phyloP scores from a whole-genome alignment of 2,797 vertebrate genomes.

The Acanthurus leucopareius region DNA sequence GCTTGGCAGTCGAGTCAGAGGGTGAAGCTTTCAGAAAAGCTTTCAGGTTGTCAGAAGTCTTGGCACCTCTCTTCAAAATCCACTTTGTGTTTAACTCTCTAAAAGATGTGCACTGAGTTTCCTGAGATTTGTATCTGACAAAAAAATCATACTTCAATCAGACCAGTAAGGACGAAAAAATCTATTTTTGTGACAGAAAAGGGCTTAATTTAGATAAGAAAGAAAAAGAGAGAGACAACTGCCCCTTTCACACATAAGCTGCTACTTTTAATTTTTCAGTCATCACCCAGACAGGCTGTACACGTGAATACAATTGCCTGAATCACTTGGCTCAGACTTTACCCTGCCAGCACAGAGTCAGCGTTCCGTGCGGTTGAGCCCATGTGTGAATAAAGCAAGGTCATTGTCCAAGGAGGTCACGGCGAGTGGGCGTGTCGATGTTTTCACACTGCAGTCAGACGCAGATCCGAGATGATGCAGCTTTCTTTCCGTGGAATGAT shows the following conservation, averaged over 20 bases:
- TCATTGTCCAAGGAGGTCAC: too few relatives aligned
- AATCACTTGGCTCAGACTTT: background rate
- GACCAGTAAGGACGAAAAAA: constrained; percentile 20
- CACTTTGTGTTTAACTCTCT: constrained; percentile 53
- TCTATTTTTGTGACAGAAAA: constrained; percentile 41
- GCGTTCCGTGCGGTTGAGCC: too few relatives aligned
- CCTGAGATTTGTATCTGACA: constrained; percentile 67
- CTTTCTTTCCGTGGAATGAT: too few relatives aligned
- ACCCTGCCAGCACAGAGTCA: too few relatives aligned
- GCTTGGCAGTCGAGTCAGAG: constrained; percentile 51
- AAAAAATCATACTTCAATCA: constrained; percentile 41
- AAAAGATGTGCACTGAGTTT: constrained; percentile 63
- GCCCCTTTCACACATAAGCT: too few relatives aligned
- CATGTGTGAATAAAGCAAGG: too few relatives aligned
- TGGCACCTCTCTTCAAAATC: constrained; percentile 56
- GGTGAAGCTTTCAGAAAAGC: constrained; percentile 62
- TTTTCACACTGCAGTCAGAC: too few relatives aligned
- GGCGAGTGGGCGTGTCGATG: too few relatives aligned
- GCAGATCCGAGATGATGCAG: too few relatives aligned
- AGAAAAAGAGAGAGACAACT: background rate
- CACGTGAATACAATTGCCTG: too few relatives aligned
- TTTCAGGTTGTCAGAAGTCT: constrained; percentile 62
- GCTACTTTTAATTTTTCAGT: too few relatives aligned
- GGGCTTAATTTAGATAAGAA: constrained; percentile 58
- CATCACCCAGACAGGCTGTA: too few relatives aligned